Conservation (phyloP, 2,888 invertebrate species). For the Allolobophora icterica region DNA sequence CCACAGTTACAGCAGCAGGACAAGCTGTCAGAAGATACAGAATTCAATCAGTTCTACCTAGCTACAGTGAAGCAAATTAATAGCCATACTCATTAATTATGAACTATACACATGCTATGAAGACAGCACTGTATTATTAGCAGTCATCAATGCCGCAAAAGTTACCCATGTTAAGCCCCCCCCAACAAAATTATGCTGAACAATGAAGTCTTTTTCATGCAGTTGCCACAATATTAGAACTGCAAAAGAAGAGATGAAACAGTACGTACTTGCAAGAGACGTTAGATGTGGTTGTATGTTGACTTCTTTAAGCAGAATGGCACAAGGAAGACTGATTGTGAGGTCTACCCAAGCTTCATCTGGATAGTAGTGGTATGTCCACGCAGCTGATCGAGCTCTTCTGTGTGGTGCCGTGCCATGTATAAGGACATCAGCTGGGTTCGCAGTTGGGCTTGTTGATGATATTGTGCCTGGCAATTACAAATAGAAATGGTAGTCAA, state of each 20-base stretch:
- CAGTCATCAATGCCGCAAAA: not conserved
- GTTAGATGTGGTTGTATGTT: slow-evolving; percentile 67
- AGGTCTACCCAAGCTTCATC: slow-evolving; percentile 85
- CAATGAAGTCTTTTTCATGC: not conserved
- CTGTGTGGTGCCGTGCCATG: slow-evolving; percentile 82
- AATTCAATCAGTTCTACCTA: not conserved
- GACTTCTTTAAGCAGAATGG: slow-evolving; percentile 84
- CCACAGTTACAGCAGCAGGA: slow-evolving; percentile 82
- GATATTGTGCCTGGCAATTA: slow-evolving; percentile 72
- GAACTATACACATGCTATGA: too few species aligned
- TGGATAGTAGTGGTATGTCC: slow-evolving; percentile 94
- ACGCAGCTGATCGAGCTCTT: slow-evolving; percentile 86
- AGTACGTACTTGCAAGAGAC: slow-evolving; percentile 60
- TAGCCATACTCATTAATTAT: too few species aligned
- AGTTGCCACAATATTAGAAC: slow-evolving; percentile 7
- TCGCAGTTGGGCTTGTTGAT: slow-evolving; percentile 83
- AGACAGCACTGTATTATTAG: not conserved
- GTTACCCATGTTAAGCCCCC: too few species aligned
- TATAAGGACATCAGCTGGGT: slow-evolving; percentile 86
- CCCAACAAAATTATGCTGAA: not conserved
- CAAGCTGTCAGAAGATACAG: slow-evolving; percentile 72
- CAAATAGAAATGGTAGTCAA: not conserved
- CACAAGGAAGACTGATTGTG: slow-evolving; percentile 84
- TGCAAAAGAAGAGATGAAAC: slow-evolving; percentile 7
- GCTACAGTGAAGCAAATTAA: too few species aligned